A percentile compares a stretch with the other conserved stretches of the same genome.
Evolutionary conservation across 2,888 invertebrate genomes (phyloP).

Genomic region (Hecatera dysodea): DNA sequence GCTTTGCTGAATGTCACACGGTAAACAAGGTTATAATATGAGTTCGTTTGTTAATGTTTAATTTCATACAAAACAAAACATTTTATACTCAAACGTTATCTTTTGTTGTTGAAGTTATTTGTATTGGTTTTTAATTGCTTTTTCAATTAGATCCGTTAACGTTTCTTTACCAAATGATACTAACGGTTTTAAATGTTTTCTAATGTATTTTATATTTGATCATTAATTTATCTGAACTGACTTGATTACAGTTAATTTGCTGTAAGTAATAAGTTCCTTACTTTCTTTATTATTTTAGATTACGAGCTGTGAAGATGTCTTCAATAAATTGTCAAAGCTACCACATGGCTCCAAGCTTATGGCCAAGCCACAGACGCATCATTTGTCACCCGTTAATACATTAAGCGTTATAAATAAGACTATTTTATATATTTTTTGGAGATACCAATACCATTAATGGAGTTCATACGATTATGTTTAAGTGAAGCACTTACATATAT

Average conservation of each 20-base stretch:
- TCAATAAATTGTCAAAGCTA: slow-evolving; percentile 31
- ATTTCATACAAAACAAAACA: not conserved
- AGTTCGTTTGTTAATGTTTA: slow-evolving; percentile 7
- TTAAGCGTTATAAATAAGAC: slow-evolving; percentile 49
- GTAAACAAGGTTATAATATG: not conserved
- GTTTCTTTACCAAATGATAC: not conserved
- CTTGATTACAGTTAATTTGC: not conserved
- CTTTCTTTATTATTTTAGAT: slow-evolving; percentile 20
- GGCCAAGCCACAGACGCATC: slow-evolving; percentile 11
- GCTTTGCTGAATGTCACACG: not conserved
- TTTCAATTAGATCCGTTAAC: not conserved
- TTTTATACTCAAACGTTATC: slow-evolving; percentile 30
- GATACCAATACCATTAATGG: slow-evolving; percentile 47
- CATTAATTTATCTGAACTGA: not conserved
- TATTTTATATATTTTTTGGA: slow-evolving; percentile 35
- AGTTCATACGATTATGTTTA: slow-evolving; percentile 29
- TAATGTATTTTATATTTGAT: slow-evolving; percentile 31
- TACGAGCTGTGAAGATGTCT: slow-evolving; percentile 9
- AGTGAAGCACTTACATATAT: slow-evolving; percentile 36
- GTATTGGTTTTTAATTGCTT: slow-evolving; percentile 25
- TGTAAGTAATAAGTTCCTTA: not conserved
- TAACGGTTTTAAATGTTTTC: slow-evolving; percentile 9
- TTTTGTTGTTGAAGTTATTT: not conserved
- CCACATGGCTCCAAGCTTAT: slow-evolving; percentile 38
- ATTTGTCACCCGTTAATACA: slow-evolving; percentile 49